These are phyloP conservation scores for Diarsia brunnea DNA, from an alignment of 2,888 invertebrate genomes.

Conservation along the genomic window DNA sequence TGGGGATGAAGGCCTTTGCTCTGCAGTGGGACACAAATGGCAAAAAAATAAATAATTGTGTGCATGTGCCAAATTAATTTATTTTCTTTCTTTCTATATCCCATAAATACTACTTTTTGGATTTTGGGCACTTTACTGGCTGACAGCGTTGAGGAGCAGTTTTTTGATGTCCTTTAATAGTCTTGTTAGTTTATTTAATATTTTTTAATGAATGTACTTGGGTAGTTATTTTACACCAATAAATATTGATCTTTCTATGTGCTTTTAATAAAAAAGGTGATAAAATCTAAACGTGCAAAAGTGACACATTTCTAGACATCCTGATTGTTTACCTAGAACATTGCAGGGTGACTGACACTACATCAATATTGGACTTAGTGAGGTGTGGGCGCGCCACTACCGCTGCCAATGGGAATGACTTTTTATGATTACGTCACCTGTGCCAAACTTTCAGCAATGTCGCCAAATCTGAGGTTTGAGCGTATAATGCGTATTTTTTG, in stretches of 20 bases:
- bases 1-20: too few species aligned
- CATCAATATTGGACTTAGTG: slow-evolving; percentile 56
- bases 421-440: slow-evolving; percentile 58
- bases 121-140: too few species aligned
- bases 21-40: too few species aligned
- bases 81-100: not conserved
- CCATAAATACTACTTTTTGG: not conserved
- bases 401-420: slow-evolving; percentile 56
- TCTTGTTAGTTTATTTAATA: too few species aligned
- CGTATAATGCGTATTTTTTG: not conserved
- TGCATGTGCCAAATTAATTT: too few species aligned
- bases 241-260: too few species aligned
- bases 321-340: slow-evolving; percentile 30
- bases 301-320: not conserved
- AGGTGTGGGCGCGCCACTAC: slow-evolving; percentile 50
- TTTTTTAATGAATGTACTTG: too few species aligned
- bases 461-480: slow-evolving; percentile 17
- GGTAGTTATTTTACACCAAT: too few species aligned
- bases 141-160: too few species aligned
- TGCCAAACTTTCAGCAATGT: slow-evolving; percentile 29
- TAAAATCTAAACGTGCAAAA: not conserved
- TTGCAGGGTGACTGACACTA: slow-evolving; percentile 57
- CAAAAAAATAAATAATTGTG: too few species aligned
- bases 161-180: too few species aligned
- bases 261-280: not conserved